These are phyloP conservation scores for Epistrophe eligans DNA, from an alignment of 2,888 invertebrate genomes.

Conservation along the genomic window DNA sequence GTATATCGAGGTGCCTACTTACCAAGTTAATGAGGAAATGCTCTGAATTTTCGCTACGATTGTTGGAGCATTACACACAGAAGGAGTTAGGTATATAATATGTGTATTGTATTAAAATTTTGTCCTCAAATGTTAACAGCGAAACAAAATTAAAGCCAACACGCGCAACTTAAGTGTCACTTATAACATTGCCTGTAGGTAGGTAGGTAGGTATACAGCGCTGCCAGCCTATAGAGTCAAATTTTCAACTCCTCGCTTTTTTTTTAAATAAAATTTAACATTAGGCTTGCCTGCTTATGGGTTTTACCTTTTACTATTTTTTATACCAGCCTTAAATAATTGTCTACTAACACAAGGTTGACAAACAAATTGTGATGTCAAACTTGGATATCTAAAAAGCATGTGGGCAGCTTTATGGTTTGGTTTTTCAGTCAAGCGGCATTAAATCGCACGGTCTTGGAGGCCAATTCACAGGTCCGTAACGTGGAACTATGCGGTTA, in stretches of 20 bases:
- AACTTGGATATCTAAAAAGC: too few species aligned
- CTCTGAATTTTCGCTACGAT: conserved; percentile 14
- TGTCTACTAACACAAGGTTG: background rate
- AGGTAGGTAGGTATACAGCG: background rate
- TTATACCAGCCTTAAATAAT: background rate
- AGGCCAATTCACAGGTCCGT: too few species aligned
- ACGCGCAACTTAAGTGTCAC: conserved; percentile 43
- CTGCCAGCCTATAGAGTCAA: conserved; percentile 34
- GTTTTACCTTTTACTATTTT: background rate
- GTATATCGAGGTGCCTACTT: background rate
- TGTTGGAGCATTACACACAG: conserved; percentile 21
- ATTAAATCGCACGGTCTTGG: too few species aligned
- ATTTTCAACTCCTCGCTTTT: conserved; percentile 14
- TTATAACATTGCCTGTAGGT: conserved; percentile 41
- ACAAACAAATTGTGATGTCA: too few species aligned
- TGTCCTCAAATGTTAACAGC: conserved; percentile 37
- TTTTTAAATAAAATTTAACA: background rate
- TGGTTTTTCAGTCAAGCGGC: too few species aligned
- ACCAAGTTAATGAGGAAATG: conserved; percentile 14
- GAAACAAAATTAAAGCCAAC: conserved; percentile 40
- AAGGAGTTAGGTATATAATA: background rate
- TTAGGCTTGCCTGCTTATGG: background rate
- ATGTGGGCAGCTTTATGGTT: too few species aligned
- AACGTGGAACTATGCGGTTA: too few species aligned
- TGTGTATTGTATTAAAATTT: conserved; percentile 29